Evolutionary conservation across 2,797 vertebrate species (phyloP).

Genomic region (Acanthopagrus latus): DNA sequence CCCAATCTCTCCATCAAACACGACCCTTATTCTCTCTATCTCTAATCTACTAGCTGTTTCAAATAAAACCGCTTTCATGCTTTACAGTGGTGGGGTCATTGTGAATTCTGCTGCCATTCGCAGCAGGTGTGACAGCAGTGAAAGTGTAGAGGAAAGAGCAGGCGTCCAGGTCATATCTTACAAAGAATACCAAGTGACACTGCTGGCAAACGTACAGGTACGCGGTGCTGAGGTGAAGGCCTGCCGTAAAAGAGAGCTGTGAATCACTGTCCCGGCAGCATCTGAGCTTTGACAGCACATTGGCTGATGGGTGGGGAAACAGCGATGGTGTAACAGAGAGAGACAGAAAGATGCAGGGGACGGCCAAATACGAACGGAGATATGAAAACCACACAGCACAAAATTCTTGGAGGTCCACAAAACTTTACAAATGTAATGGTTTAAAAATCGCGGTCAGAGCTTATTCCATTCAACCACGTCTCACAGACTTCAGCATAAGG

Average conservation of each 20-base stretch:
- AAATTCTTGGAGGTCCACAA: not conserved
- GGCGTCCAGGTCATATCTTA: conserved; percentile 16
- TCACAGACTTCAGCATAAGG: not conserved
- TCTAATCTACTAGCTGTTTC: too few relatives aligned
- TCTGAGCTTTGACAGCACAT: conserved; percentile 21
- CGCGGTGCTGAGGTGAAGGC: conserved; percentile 9
- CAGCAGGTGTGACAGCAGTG: conserved; percentile 28
- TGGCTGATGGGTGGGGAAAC: conserved; percentile 3
- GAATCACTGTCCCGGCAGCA: conserved; percentile 7
- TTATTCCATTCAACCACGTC: not conserved
- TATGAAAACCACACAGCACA: not conserved
- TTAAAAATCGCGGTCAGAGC: not conserved
- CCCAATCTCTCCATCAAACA: too few relatives aligned
- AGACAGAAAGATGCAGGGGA: not conserved
- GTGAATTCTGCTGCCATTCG: conserved; percentile 5
- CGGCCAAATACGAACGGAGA: conserved; percentile 2
- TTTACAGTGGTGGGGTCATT: not conserved
- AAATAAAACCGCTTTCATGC: too few relatives aligned
- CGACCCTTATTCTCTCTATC: too few relatives aligned
- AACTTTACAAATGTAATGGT: not conserved
- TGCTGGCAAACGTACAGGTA: conserved; percentile 18
- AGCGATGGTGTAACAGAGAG: not conserved
- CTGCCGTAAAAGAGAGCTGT: not conserved
- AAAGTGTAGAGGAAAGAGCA: conserved; percentile 29
- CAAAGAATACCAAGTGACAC: conserved; percentile 51